A percentile compares a stretch with the other conserved stretches of the same genome.
phyloP scores from a whole-genome alignment of 1,140 invertebrate species.

The Lordiphosa collinella region DNA sequence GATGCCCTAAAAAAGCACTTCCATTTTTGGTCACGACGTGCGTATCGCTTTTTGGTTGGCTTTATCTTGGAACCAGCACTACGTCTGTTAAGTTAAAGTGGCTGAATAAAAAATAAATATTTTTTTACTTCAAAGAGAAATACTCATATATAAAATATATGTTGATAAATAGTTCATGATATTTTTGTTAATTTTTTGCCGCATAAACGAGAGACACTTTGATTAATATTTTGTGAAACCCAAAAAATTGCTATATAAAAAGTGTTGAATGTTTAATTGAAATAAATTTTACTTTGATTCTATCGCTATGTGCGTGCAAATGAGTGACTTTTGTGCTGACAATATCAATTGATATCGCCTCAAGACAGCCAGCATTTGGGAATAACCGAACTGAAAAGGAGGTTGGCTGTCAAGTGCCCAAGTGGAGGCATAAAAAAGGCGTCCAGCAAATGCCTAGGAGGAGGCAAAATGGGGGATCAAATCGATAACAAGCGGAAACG shows the following conservation, averaged over 20 bases:
- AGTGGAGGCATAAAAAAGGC: constrained; percentile 52
- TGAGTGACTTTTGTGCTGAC: constrained; percentile 6
- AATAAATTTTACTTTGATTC: constrained; percentile 49
- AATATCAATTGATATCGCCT: constrained; percentile 41
- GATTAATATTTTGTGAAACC: constrained; percentile 21
- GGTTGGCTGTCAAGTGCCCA: constrained; percentile 61
- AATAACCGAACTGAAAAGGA: constrained; percentile 10
- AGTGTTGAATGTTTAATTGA: constrained; percentile 38
- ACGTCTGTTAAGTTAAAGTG: too few species aligned
- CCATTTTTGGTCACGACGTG: too few species aligned
- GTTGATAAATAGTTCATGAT: too few species aligned
- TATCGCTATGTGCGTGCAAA: not conserved
- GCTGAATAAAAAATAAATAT: too few species aligned
- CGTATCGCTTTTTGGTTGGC: too few species aligned
- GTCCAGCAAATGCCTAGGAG: constrained; percentile 5
- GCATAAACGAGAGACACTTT: not conserved
- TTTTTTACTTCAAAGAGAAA: too few species aligned
- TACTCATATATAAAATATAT: too few species aligned
- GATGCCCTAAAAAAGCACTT: too few species aligned
- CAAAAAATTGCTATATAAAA: constrained; percentile 4
- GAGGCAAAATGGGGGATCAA: constrained; percentile 32
- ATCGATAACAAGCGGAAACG: constrained; percentile 75
- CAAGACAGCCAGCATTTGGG: constrained; percentile 15
- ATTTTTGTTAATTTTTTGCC: not conserved
- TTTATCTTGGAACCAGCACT: too few species aligned